These are phyloP conservation scores for Diadegma fenestrale DNA, from an alignment of 2,888 invertebrate species.

Conservation along the genomic window DNA sequence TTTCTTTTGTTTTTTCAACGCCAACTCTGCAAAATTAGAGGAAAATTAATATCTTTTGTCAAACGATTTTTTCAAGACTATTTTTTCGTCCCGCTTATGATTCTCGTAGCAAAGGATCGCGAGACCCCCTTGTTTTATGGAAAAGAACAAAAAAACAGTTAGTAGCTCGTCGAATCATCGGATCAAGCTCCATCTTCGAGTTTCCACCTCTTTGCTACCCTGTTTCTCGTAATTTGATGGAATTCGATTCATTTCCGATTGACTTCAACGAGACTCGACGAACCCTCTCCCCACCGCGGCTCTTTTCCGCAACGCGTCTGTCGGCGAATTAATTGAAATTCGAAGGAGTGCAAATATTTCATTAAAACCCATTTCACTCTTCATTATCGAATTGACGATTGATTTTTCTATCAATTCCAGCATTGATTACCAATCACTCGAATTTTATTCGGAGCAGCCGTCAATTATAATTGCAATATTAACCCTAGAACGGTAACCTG, in stretches of 20 bases:
- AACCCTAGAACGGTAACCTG: too few species aligned
- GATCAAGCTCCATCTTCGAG: slow-evolving; percentile 38
- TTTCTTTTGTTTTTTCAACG: too few species aligned
- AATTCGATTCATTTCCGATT: slow-evolving; percentile 37
- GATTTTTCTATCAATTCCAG: neutral
- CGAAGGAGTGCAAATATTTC: neutral
- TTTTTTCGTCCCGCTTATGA: neutral
- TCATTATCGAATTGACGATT: neutral
- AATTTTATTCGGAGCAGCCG: neutral
- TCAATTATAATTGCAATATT: neutral
- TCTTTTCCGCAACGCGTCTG: neutral
- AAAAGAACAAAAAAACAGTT: neutral
- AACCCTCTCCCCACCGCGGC: neutral
- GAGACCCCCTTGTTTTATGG: neutral
- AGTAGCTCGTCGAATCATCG: slow-evolving; percentile 13
- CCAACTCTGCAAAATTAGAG: neutral
- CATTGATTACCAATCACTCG: neutral
- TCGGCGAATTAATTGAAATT: slow-evolving; percentile 36
- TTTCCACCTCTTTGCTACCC: neutral
- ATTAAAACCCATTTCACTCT: neutral
- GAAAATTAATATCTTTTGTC: neutral
- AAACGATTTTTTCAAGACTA: neutral
- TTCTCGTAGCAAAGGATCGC: neutral
- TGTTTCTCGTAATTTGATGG: slow-evolving; percentile 25
- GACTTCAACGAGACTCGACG: slow-evolving; percentile 41